Evolutionary conservation across 2,113 vertebrate species (phyloP), one percentile per base, ranked within the genome.

Genomic region (Colius striatus): DNA sequence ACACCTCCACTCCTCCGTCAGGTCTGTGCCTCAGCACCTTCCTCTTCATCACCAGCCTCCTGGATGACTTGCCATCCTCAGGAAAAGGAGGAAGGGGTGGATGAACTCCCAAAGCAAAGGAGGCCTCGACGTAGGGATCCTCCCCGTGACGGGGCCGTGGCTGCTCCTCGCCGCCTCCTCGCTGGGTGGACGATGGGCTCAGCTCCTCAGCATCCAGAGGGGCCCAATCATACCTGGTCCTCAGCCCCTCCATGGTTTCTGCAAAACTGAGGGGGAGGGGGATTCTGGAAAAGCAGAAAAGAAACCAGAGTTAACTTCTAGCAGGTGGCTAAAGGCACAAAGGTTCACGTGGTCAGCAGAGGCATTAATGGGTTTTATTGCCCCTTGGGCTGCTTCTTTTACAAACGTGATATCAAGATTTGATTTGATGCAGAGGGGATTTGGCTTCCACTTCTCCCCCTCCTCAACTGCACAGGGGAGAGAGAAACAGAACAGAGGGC

Each of bases 1-100:
- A 97, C 43, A 98, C 82, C 63, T 97, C 87, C 1, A 98, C 96
- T 29, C 90, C 89, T 32, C 98, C 97, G 1, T 83, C 96, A 1
- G 98, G 94, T 66, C 84, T 96, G 89, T 21, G 97, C 22, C 98
- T 94, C 68, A 98, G 91, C 82, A 98, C 98, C 41, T 98, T 98
- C 92, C 98, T 98, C 70, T 98, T 98, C 97, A 98, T 97, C 9
- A 93, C 68, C 74, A 94, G 27, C 70, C 54, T 95, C 77, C 45
- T 86, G 53, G 3, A 1, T 36, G 51, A 21, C 19, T 7, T 48
- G 30, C 13, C 6, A 4, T 34, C 43, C 53, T n/a, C 10, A 0
- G 58, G 20, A 26, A 41, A 77, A 0, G 7, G 1, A 54, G 92
- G 76, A 54, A 61, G 21, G 29, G 13, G 5, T 3, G 70, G 10